Percentiles rank a stretch among this genome's conserved stretches.
phyloP scores from a whole-genome alignment of 2,797 vertebrate genomes.

The Hyperoplus immaculatus region DNA sequence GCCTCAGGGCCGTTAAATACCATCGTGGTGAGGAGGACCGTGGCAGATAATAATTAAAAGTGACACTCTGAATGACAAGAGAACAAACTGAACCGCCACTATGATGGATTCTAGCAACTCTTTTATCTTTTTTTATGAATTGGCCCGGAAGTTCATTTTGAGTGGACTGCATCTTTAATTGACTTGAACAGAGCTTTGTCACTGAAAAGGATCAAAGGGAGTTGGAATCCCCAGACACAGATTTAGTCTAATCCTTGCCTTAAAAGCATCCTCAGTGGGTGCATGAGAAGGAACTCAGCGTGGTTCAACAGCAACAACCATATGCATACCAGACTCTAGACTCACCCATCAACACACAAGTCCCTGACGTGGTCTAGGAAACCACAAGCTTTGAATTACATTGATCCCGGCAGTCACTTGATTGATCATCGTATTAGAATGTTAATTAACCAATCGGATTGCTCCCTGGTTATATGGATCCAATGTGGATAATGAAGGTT shows the following conservation, averaged over 20 bases:
- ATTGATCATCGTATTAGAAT: slow-evolving; percentile 30
- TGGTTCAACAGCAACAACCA: slow-evolving; percentile 18
- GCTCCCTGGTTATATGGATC: slow-evolving; percentile 25
- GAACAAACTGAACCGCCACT: slow-evolving; percentile 25
- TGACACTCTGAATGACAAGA: slow-evolving; percentile 55
- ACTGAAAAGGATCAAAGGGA: slow-evolving; percentile 59
- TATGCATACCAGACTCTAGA: not conserved
- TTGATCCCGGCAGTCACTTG: slow-evolving; percentile 35
- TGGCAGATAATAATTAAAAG: slow-evolving; percentile 54
- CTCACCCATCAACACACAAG: no score
- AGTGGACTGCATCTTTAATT: slow-evolving; percentile 61
- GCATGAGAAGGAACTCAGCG: slow-evolving; percentile 29
- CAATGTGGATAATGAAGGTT: slow-evolving; percentile 21
- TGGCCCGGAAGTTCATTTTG: slow-evolving; percentile 54
- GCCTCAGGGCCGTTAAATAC: slow-evolving; percentile 41
- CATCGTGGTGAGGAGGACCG: slow-evolving; percentile 46
- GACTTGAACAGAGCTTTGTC: slow-evolving; percentile 56
- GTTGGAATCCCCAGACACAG: slow-evolving; percentile 56
- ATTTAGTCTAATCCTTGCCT: slow-evolving; percentile 65
- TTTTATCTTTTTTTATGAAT: slow-evolving; percentile 52
- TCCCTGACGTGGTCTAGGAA: not conserved
- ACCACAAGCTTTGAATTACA: slow-evolving; percentile 34
- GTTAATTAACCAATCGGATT: slow-evolving; percentile 22
- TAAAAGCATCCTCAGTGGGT: slow-evolving; percentile 47
- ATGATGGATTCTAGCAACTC: slow-evolving; percentile 32